Base-by-base conservation (phyloP, 1,140 invertebrate species). In the Chironomus striatipennis region DNA sequence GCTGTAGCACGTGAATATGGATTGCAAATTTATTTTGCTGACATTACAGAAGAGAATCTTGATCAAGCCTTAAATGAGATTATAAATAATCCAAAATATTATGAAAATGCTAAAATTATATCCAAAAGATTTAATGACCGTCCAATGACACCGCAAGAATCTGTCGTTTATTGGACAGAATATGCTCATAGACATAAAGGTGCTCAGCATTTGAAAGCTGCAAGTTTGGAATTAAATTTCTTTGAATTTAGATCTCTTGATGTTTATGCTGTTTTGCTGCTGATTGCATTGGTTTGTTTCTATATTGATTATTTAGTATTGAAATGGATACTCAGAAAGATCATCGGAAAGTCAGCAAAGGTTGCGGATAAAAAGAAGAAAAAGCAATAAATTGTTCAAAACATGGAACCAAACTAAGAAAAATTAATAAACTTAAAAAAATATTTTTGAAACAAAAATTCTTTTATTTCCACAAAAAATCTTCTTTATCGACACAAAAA, bases 131-230 rank as follows among this genome's bases (percentile, higher is more conserved):
- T 87, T 5, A 79, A 82, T 24, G 86, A 88, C 77, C 81, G 84
- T 47, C 77, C 84, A 17, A 81, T 86, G 78, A 84, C 86, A 10
- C 86, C 87, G 1, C 79, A 86, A 17, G 83, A 87, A 42, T 82
- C 83, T 74, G 86, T 86, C 2, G 79, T 87, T 12, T 87, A 85
- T 79, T 89, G 86, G 87, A 87, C 86, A 5, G 87, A 88, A 76
- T 88, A 88, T 74, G 85, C 88, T 12, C 74, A 88, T 17, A 79
- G 85, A 42, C 83, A 88, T 76, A 81, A 82, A 21, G 86, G 86
- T 10, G 83, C 83, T 1, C 76, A 75, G 7, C 83, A 84, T 75
- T 78, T 85, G 43, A 79, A 81, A 75, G 82, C 82, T 7, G 77
- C 79, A 1, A 77, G 80, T 7, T 79, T 78, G 72, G 76, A 85